A percentile compares a stretch with the other conserved stretches of the same genome.
phyloP scores from a whole-genome alignment of 2,113 vertebrate species.

The Neodontobutis hainanensis region DNA sequence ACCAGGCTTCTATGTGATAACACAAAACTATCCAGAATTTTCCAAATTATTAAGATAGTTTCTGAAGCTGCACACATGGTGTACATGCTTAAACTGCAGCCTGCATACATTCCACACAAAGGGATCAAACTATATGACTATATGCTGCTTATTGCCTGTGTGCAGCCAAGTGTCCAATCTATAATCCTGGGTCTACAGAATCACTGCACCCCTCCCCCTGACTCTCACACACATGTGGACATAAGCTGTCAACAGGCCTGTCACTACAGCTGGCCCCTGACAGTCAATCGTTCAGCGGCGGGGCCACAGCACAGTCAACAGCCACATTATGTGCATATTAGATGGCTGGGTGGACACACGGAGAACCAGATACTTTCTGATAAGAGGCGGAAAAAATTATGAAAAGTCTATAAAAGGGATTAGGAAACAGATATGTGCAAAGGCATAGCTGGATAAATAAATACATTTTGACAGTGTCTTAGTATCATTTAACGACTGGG shows the following conservation, averaged over 20 bases:
- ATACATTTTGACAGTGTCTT: slow-evolving; percentile 46
- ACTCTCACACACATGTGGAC: slow-evolving; percentile 36
- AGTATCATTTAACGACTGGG: slow-evolving; percentile 55
- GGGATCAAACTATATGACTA: slow-evolving; percentile 21
- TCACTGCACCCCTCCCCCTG: slow-evolving; percentile 23
- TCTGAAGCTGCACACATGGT: slow-evolving; percentile 5
- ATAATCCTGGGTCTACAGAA: slow-evolving; percentile 41
- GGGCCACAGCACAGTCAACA: slow-evolving; percentile 50
- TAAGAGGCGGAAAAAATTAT: neutral
- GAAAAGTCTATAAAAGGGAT: neutral
- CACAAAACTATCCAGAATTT: no score
- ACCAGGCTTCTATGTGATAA: no score
- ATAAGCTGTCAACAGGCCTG: slow-evolving; percentile 60
- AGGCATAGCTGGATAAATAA: slow-evolving; percentile 35
- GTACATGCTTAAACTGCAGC: slow-evolving; percentile 18
- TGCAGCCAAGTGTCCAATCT: slow-evolving; percentile 42
- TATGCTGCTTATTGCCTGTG: slow-evolving; percentile 49
- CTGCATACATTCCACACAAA: slow-evolving; percentile 1
- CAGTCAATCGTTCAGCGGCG: slow-evolving; percentile 63
- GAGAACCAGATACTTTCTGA: neutral
- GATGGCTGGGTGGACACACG: slow-evolving; percentile 10
- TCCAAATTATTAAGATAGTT: neutral
- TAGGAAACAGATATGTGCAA: neutral
- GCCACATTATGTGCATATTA: slow-evolving; percentile 64
- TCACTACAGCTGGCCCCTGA: slow-evolving; percentile 48